phyloP scores from a whole-genome alignment of 2,113 vertebrate species.

The Dipodomys ordii region DNA sequence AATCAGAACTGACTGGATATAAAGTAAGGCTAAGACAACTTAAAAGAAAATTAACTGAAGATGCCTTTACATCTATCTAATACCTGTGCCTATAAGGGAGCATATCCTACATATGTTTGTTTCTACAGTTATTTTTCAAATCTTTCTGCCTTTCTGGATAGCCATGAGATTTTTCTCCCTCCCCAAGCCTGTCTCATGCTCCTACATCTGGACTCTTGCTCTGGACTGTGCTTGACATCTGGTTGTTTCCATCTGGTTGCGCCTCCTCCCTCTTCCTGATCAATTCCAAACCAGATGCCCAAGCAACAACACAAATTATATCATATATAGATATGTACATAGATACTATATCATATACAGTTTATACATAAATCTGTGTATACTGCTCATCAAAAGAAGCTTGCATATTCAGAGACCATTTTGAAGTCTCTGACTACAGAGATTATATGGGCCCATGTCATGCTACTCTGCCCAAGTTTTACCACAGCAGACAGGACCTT shows the following conservation, averaged over 20 bases:
- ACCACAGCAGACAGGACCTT: neutral
- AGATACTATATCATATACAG: no score
- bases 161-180: neutral
- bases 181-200: neutral
- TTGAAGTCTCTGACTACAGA: neutral
- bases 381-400: no score
- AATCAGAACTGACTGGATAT: neutral
- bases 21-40: neutral
- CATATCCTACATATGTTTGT: neutral
- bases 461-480: neutral
- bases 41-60: neutral
- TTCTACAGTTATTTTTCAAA: neutral
- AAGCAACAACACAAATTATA: neutral
- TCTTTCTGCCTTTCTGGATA: neutral
- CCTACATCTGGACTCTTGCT: no score
- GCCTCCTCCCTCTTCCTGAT: neutral
- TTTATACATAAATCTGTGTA: no score
- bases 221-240: neutral
- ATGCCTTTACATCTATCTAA: neutral
- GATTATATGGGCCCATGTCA: neutral
- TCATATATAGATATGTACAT: neutral
- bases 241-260: no score
- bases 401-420: neutral
- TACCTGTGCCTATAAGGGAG: neutral
- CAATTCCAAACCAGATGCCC: neutral